Evolutionary conservation across 2,797 vertebrate species (phyloP), one percentile per base, ranked within the genome.

Genomic region (Gephyroberyx darwinii): DNA sequence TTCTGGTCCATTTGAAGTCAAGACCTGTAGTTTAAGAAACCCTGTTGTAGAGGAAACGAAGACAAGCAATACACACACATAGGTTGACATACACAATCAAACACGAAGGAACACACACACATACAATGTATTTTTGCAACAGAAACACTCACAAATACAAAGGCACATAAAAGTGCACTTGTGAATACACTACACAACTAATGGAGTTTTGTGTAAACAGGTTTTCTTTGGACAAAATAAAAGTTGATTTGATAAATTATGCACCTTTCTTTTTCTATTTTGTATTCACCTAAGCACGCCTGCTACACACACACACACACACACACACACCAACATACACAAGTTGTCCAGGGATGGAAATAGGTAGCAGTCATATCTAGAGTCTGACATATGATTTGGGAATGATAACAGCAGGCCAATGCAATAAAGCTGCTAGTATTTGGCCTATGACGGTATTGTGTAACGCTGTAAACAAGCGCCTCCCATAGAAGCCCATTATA

Each of bases 401-500:
- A 56, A 69, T 61, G 66, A 70, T 69, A 57, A 71, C 63, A 64
- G 20, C 20, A 8, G 16, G 13, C 56, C 12, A 9, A 37, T 58
- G 35, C 55, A 62, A 48, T 5, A 4, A 57, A 37, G 57, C 58
- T 20, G 43, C 68, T 35, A 39, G n/a, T 17, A 31, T 71, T 43
- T 62, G 51, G 17, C 35, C 71, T 17, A 58, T 78, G 74, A 81
- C 77, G 53, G 56, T n/a, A 64, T 58, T 65, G 20, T 50, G 17
- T 50, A 43, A 64, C 51, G 64, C 31, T 77, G 59, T 73, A 67
- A 84, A 84, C 79, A 73, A 66, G 37, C 20, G 19, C 72, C 75
- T 81, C 81, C 71, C 54, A 80, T 78, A 64, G 81, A 69, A 68
- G 48, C 37, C 62, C 69, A 70, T 50, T 31, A 72, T 54, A 59